Evolutionary conservation across 2,888 invertebrate genomes (phyloP), one percentile per base, ranked within the genome.

Genomic region (Cephus nigrinus): DNA sequence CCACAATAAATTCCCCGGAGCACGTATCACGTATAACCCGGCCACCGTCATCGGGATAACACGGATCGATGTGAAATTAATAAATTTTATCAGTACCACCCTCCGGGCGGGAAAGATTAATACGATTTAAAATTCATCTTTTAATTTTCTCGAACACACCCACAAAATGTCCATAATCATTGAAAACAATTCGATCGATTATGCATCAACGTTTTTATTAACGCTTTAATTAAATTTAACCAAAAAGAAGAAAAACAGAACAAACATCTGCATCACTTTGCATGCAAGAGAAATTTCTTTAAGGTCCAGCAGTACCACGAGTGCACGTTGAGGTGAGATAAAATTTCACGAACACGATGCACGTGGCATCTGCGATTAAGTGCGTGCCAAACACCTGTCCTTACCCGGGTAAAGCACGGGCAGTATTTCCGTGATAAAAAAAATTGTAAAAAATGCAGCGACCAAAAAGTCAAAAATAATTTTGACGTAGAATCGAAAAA

Each of bases 1-100:
- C 80, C 73, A 75, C 81, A 85, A 85, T 83, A 78, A 83, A 76
- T 84, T 78, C 78, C 81, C 76, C 79, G 75, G 71, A 40, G 76
- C 68, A 71, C 55, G 72, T 55, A 55, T 55, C 55, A 0, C 55
- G 55, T 23, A 55, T 55, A 55, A 23, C 55, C 4, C 9, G 55
- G 23, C 1, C 5, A 2, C 55, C 23, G 2, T 55, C 23, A 55
- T 55, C 23, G 55, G 2, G 5, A 55, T 23, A 55, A 55, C 23
- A 1, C 23, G 15, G 23, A 55, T 55, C 55, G 55, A 55, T 55
- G 15, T 55, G 23, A 55, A 55, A 55, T 55, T 55, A 55, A 55
- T 55, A 55, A 55, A 55, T 23, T 55, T 55, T 55, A 55, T 55
- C 55, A 55, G 55, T 55, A 9, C 55, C 55, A 55, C 23, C 55